Evolutionary conservation across 2,113 vertebrate species (phyloP).

Genomic region (Thermophis baileyi): DNA sequence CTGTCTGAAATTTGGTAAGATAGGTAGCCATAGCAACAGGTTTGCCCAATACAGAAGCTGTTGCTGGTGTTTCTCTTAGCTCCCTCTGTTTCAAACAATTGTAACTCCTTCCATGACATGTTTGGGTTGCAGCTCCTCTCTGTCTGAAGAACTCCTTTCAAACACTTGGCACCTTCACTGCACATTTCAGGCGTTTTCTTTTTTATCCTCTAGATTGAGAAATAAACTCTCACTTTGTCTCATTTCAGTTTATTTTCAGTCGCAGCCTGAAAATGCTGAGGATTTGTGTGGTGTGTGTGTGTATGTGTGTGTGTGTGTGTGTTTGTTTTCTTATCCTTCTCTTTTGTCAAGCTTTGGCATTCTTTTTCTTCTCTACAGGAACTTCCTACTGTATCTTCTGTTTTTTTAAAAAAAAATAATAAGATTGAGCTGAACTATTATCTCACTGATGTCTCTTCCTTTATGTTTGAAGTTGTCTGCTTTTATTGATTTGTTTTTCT

Average conservation of each 20-base stretch:
- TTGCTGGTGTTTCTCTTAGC: neutral
- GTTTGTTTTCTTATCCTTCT: neutral
- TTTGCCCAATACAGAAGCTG: neutral
- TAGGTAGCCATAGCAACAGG: slow-evolving; percentile 22
- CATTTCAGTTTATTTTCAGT: neutral
- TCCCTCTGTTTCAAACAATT: neutral
- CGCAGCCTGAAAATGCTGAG: neutral
- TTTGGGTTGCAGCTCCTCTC: neutral
- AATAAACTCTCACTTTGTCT: neutral
- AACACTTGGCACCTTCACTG: neutral
- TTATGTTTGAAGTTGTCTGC: neutral
- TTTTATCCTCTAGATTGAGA: neutral
- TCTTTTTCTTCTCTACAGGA: neutral
- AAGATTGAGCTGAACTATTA: neutral
- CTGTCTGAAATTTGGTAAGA: neutral
- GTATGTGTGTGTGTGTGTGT: too few species aligned
- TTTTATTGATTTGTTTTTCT: neutral
- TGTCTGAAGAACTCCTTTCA: neutral
- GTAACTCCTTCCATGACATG: neutral
- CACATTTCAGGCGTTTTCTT: neutral
- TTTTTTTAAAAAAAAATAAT: neutral
- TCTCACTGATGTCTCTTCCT: neutral
- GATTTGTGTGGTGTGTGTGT: too few species aligned
- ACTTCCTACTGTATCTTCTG: neutral
- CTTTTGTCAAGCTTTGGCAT: neutral